These are phyloP conservation scores for Chloroceryle amazona DNA, from an alignment of 2,797 vertebrate genomes.

Conservation along the genomic window DNA sequence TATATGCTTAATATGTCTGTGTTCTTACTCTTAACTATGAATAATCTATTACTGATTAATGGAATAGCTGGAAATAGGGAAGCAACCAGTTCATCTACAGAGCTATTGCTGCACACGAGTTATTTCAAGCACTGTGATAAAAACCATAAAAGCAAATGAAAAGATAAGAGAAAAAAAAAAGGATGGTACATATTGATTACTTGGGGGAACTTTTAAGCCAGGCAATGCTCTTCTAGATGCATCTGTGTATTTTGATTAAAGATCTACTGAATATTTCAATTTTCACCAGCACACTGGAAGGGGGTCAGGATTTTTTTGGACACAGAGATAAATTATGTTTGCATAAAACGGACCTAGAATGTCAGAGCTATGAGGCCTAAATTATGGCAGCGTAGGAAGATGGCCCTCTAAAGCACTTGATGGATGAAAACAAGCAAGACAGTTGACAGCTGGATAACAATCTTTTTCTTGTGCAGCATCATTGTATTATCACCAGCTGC, in stretches of 20 bases:
- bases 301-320: neutral
- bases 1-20: accelerated
- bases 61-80: neutral
- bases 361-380: neutral
- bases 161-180: neutral
- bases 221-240: neutral
- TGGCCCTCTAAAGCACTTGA: constrained; percentile 20
- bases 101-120: neutral
- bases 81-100: neutral
- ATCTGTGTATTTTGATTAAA: neutral
- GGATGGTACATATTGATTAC: neutral
- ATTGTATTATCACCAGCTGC: constrained; percentile 37
- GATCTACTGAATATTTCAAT: neutral
- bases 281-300: neutral
- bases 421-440: neutral
- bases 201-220: neutral
- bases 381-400: neutral
- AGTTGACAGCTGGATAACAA: constrained; percentile 59
- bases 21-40: neutral
- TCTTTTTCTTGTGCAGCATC: constrained; percentile 7
- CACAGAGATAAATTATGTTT: neutral
- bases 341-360: neutral
- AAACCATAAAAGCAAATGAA: neutral
- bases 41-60: neutral
- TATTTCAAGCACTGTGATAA: neutral